A percentile compares a stretch with the other conserved stretches of the same genome.
These are phyloP conservation scores for Megathymus violae DNA, from an alignment of 1,140 invertebrate genomes.

Conservation along the genomic window DNA sequence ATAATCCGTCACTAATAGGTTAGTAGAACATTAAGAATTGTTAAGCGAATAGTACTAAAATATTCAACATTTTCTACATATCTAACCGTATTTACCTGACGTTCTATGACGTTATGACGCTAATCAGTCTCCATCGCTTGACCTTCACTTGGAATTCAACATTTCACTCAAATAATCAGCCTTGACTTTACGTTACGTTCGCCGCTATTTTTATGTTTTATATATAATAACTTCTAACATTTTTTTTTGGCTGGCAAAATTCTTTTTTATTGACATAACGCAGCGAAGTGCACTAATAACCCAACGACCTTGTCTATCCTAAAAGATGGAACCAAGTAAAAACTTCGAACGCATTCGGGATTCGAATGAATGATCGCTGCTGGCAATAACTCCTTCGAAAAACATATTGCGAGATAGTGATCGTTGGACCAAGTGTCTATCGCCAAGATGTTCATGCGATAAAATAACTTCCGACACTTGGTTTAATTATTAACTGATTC, in stretches of 20 bases:
- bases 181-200: constrained; percentile 24
- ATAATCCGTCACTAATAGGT: constrained; percentile 5
- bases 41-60: neutral
- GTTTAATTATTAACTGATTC: too few species aligned
- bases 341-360: too few species aligned
- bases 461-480: too few species aligned
- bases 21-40: neutral
- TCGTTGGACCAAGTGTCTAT: too few species aligned
- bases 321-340: too few species aligned
- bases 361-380: too few species aligned
- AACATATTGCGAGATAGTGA: too few species aligned
- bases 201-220: constrained; percentile 23
- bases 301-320: too few species aligned
- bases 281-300: too few species aligned
- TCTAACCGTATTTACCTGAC: constrained; percentile 22
- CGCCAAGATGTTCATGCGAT: too few species aligned
- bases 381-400: too few species aligned
- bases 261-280: too few species aligned
- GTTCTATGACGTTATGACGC: constrained; percentile 27
- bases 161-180: constrained; percentile 32
- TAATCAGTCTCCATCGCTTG: constrained; percentile 33
- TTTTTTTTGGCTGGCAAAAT: neutral
- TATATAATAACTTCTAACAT: neutral
- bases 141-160: constrained; percentile 26
- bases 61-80: constrained; percentile 1